Base-by-base conservation (phyloP, 2,797 vertebrate genomes). In the Falco berigora region DNA sequence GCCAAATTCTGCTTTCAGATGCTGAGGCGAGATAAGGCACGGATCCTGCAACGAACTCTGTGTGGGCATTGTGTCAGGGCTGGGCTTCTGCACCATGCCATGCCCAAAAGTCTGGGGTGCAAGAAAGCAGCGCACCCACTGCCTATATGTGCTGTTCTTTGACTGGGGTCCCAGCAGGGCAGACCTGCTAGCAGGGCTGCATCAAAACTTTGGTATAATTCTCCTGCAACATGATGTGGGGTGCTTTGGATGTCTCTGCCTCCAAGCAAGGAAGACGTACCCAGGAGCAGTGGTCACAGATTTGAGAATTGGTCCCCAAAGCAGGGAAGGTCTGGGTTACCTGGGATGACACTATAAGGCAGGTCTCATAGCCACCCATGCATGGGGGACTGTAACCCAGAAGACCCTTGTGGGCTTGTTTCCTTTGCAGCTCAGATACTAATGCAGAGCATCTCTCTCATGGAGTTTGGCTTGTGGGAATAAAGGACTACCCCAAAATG, bases 1-100 rank as follows among this genome's bases (percentile, higher is more conserved):
- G 94, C 96, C 97, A 96, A 97, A 96, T 86, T 96, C 95, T 97
- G 94, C 88, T 95, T 94, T 97, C 84, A 97, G 94, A 96, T 96
- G 85, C 90, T 96, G 88, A 96, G 78, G 90, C 66, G 2, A 94
- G 95, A 93, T 92, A 92, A 97, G 80, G 89, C 85, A 86, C 7
- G 36, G 85, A 90, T 92, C 90, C 90, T 88, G 90, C 90, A 93
- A 82, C 16, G 4, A 94, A 85, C 75, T 74, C 82, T 49, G 55
- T 56, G 88, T 1, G 1, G 73, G 79, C 75, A 44, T 68, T 38
- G 21, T 92, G 85, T 85, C 83, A 74, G 47, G 75, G 50, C 44
- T 96, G 92, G 14, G 72, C 68, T 94, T 40, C 79, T 88, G 73
- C 62, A n/a, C 27, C 0, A 1, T 46, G 50, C 72, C 19, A 2